Base-by-base conservation (phyloP, 2,797 vertebrate genomes). In the Pitangus sulphuratus region DNA sequence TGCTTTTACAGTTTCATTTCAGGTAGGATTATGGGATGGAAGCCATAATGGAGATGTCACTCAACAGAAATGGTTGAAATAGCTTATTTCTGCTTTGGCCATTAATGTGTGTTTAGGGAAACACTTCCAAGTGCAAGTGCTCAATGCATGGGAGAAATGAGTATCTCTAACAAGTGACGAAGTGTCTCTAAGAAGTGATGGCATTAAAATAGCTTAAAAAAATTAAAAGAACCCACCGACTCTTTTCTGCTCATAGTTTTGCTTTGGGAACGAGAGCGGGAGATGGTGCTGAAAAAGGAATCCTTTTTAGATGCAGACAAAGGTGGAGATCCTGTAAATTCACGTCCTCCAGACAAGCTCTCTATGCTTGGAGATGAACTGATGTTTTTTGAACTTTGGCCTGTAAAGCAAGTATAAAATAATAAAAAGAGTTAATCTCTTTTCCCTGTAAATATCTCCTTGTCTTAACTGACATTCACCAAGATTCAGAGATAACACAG, bases 181-280 rank as follows among this genome's bases (percentile, higher is more conserved):
- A 58, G 35, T 37, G 30, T 28, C 26, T 83, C 58, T 89, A 93
- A 66, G 8, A 51, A 85, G 47, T 48, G 69, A 85, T 65, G 62
- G 75, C 48, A 82, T 53, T 47, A 68, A 58, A 87, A 61, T 4
- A 94, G 37, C 15, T 81, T 10, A 26, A 28, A 64, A 44, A 53
- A 70, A 28, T 53, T 75, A 57, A 77, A 71, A 78, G 56, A 89
- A 98, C 99, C 98, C 97, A 99, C 99, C 89, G 97, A 97, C 88
- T 99, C 99, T 90, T 98, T 99, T 94, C 98, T 98, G 97, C 98
- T 98, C 97, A 99, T 98, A 37, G 98, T 98, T 98, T 99, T 99
- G 98, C 99, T 99, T 94, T 99, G 99, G 56, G 99, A 99, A 71
- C 99, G 99, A 6, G 99, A 99, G 56, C 99, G 99, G n/a, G 98